Evolutionary conservation across 2,113 vertebrate genomes (phyloP).

Genomic region (Vireo altiloquus): DNA sequence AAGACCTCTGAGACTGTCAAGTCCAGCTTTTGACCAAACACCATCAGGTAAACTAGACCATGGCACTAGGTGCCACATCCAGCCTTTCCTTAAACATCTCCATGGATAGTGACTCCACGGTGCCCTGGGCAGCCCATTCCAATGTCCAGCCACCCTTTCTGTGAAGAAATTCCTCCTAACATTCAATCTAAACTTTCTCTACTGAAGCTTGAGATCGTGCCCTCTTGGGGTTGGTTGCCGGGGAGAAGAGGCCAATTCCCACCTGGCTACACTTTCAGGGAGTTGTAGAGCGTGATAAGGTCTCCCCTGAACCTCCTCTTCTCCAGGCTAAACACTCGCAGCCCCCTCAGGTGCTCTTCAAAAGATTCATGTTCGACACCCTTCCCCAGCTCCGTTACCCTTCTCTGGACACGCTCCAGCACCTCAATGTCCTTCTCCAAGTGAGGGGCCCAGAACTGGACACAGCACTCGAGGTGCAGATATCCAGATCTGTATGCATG

Average conservation of each 20-base stretch:
- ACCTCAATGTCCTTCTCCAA: neutral
- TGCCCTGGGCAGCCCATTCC: neutral
- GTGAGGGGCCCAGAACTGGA: neutral
- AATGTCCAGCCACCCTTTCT: neutral
- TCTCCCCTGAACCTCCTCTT: neutral
- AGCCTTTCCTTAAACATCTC: neutral
- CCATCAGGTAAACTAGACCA: neutral
- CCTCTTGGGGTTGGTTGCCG: neutral
- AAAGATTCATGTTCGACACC: neutral
- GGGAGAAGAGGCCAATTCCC: neutral
- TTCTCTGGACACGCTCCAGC: neutral
- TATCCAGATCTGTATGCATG: accelerated
- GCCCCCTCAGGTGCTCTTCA: neutral
- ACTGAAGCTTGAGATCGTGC: neutral
- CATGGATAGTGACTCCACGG: neutral
- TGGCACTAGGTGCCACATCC: neutral
- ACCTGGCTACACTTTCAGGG: neutral
- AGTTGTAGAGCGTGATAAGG: neutral
- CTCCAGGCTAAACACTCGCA: neutral
- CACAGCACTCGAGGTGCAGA: neutral
- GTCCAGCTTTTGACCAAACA: neutral
- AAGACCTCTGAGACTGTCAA: neutral
- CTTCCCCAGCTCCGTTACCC: neutral
- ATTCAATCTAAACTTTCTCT: neutral
- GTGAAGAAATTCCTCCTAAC: neutral